Evolutionary conservation across 2,113 vertebrate genomes (phyloP).

Genomic region (Sander vitreus): DNA sequence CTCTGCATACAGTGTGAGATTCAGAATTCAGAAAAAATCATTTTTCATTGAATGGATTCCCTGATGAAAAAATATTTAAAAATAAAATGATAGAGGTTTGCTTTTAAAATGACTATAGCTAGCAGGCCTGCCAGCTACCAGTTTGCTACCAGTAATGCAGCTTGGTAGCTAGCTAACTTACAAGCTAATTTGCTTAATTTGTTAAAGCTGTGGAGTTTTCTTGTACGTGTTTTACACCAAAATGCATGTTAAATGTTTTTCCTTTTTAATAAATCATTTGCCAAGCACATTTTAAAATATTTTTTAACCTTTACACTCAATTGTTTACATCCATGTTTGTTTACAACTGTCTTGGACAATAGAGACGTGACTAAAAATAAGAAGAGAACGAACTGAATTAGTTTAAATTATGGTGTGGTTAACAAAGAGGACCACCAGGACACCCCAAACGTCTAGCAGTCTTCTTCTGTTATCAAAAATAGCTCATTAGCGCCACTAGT

Average conservation of each 20-base stretch:
- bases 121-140: neutral
- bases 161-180: neutral
- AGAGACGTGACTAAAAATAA: too few relatives aligned
- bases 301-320: too few relatives aligned
- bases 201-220: neutral
- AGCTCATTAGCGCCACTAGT: neutral
- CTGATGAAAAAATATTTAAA: neutral
- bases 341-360: too few relatives aligned
- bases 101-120: neutral
- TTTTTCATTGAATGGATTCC: neutral
- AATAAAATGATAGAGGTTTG: neutral
- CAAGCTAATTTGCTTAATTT: neutral
- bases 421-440: neutral
- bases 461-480: neutral
- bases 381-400: neutral
- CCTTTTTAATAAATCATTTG: neutral
- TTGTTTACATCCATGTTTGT: too few relatives aligned
- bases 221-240: neutral
- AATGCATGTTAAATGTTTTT: neutral
- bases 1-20: too few relatives aligned
- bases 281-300: neutral
- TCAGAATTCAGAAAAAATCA: neutral
- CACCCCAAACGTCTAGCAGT: neutral
- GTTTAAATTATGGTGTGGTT: too few relatives aligned
- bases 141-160: neutral